phyloP scores from a whole-genome alignment of 2,888 invertebrate species.

The Caenorhabditis virilis region DNA sequence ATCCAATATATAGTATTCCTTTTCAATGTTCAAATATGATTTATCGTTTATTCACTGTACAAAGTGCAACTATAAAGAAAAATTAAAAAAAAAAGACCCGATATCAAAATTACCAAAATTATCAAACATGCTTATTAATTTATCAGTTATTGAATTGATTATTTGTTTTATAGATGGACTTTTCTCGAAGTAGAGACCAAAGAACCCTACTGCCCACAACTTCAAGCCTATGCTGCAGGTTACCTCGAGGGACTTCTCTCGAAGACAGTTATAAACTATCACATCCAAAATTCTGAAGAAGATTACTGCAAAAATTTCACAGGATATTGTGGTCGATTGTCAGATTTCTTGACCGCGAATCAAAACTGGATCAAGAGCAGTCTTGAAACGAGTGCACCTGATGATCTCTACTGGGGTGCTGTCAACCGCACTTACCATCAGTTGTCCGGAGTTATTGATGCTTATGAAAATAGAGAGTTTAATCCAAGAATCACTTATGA shows the following conservation, averaged over 20 bases:
- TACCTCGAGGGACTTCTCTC: conserved; percentile 61
- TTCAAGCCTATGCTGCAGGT: conserved; percentile 67
- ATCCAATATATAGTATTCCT: too few relatives aligned
- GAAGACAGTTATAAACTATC: conserved; percentile 51
- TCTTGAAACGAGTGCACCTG: conserved; percentile 50
- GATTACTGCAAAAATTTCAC: conserved; percentile 65
- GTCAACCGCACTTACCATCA: conserved; percentile 63
- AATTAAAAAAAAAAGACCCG: too few relatives aligned
- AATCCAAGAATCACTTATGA: conserved; percentile 55
- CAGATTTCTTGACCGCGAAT: conserved; percentile 56
- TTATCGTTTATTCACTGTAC: too few relatives aligned
- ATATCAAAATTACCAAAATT: too few relatives aligned
- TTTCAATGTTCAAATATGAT: too few relatives aligned
- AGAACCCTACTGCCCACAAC: conserved; percentile 43
- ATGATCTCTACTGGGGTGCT: conserved; percentile 66
- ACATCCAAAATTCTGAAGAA: conserved; percentile 53
- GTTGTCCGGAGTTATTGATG: conserved; percentile 57
- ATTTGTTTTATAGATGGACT: conserved; percentile 55
- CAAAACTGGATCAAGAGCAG: conserved; percentile 57
- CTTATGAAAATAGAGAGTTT: conserved; percentile 48
- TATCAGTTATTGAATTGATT: too few relatives aligned
- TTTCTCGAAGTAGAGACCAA: conserved; percentile 61
- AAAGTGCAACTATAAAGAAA: too few relatives aligned
- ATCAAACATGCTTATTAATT: too few relatives aligned
- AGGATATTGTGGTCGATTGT: conserved; percentile 57